Conservation (phyloP, 37 sponge, comb jelly and placozoan species). For the Haliclona indistincta region DNA sequence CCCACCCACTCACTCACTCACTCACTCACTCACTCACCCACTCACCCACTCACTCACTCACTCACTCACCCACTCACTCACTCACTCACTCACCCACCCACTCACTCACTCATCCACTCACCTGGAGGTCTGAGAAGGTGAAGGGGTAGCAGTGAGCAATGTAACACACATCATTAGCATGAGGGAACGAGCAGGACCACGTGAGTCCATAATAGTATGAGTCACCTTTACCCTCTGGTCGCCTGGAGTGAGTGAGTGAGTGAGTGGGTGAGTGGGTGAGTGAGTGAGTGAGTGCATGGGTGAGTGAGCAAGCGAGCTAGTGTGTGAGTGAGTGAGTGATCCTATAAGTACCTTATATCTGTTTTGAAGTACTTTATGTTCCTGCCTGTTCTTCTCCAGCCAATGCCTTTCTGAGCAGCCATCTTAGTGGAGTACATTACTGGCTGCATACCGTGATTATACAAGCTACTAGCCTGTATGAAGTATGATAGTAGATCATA, state of each 20-base stretch:
- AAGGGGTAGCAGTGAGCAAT: constrained; percentile 99
- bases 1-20: too few species aligned
- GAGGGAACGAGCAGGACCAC: constrained; percentile 86
- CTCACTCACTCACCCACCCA: too few species aligned
- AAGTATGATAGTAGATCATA: constrained; percentile 3
- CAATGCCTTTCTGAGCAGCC: constrained; percentile 55
- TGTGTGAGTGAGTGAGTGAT: too few species aligned
- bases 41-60: too few species aligned
- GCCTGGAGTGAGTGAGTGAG: constrained; percentile 33
- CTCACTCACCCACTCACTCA: too few species aligned
- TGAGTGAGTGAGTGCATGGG: too few species aligned
- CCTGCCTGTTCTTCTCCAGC: constrained; percentile 88
- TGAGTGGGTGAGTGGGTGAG: too few species aligned
- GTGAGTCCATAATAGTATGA: constrained; percentile 85
- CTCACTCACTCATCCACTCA: too few species aligned
- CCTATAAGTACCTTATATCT: constrained; percentile 72
- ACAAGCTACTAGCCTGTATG: constrained; percentile 82
- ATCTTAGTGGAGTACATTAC: constrained; percentile 85
- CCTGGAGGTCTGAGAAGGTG: constrained; percentile 93
- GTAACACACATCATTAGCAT: constrained; percentile 84
- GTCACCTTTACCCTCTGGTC: constrained; percentile 62
- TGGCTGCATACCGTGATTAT: constrained; percentile 93
- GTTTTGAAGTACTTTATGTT: constrained; percentile 97
- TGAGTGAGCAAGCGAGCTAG: too few species aligned
- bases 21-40: too few species aligned